Evolutionary conservation across 2,888 invertebrate species (phyloP).

Genomic region (Agrochola circellaris): DNA sequence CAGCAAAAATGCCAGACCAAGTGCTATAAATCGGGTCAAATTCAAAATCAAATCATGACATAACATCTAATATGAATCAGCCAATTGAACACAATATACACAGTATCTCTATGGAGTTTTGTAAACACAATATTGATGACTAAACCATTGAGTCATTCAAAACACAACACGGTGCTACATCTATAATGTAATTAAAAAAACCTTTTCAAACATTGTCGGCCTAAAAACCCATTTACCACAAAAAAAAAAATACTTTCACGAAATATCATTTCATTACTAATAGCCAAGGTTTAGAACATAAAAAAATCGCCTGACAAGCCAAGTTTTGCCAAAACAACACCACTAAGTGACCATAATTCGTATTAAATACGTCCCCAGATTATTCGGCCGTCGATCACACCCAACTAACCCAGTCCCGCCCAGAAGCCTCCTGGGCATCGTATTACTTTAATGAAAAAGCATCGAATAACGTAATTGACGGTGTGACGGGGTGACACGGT

Average conservation of each 20-base stretch:
- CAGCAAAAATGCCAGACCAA: no score
- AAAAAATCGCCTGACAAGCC: slow-evolving; percentile 54
- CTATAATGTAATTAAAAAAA: slow-evolving; percentile 1
- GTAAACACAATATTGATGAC: background rate
- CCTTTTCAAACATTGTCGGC: slow-evolving; percentile 21
- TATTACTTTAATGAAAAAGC: slow-evolving; percentile 88
- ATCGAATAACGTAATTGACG: slow-evolving; percentile 89
- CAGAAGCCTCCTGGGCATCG: slow-evolving; percentile 77
- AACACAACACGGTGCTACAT: background rate
- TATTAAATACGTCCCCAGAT: slow-evolving; percentile 64
- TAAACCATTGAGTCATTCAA: slow-evolving; percentile 2
- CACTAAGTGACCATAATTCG: slow-evolving; percentile 57
- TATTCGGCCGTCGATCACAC: slow-evolving; percentile 68
- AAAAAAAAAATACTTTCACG: slow-evolving; percentile 20
- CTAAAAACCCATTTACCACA: slow-evolving; percentile 40
- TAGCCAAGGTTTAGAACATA: slow-evolving; percentile 46
- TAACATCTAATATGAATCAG: slow-evolving; percentile 21
- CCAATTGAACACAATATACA: background rate
- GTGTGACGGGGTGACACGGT: slow-evolving; percentile 62
- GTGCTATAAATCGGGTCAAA: background rate
- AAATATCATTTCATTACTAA: slow-evolving; percentile 46
- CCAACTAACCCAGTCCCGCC: slow-evolving; percentile 78
- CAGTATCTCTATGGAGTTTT: background rate
- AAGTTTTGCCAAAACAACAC: slow-evolving; percentile 53
- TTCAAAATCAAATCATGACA: background rate